A percentile compares a stretch with the other conserved stretches of the same genome.
These are phyloP conservation scores for cat (Felis catus) DNA, from an alignment of 2,113 vertebrate genomes.

Conservation along the genomic window DNA sequence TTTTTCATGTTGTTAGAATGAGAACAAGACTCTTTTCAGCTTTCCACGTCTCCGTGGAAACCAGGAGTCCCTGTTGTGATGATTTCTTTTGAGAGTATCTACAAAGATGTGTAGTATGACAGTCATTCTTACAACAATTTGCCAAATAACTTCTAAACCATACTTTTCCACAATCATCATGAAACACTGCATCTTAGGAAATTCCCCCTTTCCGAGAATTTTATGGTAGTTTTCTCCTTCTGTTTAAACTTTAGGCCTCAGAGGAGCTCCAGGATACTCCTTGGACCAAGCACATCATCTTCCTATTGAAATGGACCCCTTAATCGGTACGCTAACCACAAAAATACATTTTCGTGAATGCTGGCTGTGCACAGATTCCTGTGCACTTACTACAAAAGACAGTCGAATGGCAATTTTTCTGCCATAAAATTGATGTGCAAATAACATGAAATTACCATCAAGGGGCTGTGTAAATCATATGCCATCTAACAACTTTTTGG, in stretches of 20 bases:
- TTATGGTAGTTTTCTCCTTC: slow-evolving; percentile 46
- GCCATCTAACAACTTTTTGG: background rate
- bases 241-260: slow-evolving; percentile 87
- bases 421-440: background rate
- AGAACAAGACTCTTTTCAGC: background rate
- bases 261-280: slow-evolving; percentile 97
- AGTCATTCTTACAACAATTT: background rate
- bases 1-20: background rate
- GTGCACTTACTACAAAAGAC: slow-evolving; percentile 51
- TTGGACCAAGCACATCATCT: slow-evolving; percentile 98
- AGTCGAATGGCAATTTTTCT: slow-evolving; percentile 60
- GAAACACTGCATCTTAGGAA: background rate
- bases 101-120: background rate
- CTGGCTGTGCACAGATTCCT: slow-evolving; percentile 40
- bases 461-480: background rate
- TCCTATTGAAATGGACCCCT: slow-evolving; percentile 98
- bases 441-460: background rate
- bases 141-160: slow-evolving; percentile 6
- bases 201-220: background rate
- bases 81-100: background rate
- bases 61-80: background rate
- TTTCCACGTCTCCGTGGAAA: background rate
- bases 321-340: slow-evolving; percentile 91
- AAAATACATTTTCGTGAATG: slow-evolving; percentile 49
- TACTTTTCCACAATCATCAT: background rate